Percentiles rank a stretch among this genome's conserved stretches.
Evolutionary conservation across 2,797 vertebrate genomes (phyloP).

Genomic region (Sciurus carolinensis): DNA sequence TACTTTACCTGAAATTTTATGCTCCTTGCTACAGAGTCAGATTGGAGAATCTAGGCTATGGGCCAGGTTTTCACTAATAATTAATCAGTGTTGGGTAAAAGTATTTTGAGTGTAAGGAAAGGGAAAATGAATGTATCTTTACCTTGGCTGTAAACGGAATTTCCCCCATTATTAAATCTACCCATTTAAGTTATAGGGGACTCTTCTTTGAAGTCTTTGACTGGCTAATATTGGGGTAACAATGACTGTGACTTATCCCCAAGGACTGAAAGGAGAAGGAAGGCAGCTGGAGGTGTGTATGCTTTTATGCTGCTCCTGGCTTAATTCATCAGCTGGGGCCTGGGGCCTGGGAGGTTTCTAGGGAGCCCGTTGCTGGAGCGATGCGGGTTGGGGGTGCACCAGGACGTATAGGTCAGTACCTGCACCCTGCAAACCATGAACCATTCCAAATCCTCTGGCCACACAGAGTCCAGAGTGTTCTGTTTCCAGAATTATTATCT

Average conservation of each 20-base stretch:
- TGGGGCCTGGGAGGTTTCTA: neutral
- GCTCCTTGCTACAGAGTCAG: conserved; percentile 8
- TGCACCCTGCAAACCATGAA: accelerated
- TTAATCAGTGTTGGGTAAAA: neutral
- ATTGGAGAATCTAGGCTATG: neutral
- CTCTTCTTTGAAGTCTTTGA: conserved; percentile 73
- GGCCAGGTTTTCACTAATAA: conserved; percentile 59
- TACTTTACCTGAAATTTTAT: conserved; percentile 23
- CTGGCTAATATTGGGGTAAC: neutral
- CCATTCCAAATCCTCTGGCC: neutral
- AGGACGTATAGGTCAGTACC: neutral
- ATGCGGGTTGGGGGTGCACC: accelerated
- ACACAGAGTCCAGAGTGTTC: conserved; percentile 20
- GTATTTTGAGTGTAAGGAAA: conserved; percentile 38
- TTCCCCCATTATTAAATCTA: conserved; percentile 58
- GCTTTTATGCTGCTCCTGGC: neutral
- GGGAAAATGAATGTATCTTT: conserved; percentile 21
- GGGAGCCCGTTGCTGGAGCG: neutral
- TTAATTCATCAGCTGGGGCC: conserved; percentile 15
- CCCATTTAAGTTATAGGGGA: neutral
- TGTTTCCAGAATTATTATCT: conserved; percentile 76
- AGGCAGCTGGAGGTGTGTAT: conserved; percentile 19
- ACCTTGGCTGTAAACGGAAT: neutral
- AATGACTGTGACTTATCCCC: neutral
- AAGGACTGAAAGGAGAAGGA: neutral